These are phyloP conservation scores for Jaculus jaculus DNA, from an alignment of 2,113 vertebrate species.

Conservation along the genomic window DNA sequence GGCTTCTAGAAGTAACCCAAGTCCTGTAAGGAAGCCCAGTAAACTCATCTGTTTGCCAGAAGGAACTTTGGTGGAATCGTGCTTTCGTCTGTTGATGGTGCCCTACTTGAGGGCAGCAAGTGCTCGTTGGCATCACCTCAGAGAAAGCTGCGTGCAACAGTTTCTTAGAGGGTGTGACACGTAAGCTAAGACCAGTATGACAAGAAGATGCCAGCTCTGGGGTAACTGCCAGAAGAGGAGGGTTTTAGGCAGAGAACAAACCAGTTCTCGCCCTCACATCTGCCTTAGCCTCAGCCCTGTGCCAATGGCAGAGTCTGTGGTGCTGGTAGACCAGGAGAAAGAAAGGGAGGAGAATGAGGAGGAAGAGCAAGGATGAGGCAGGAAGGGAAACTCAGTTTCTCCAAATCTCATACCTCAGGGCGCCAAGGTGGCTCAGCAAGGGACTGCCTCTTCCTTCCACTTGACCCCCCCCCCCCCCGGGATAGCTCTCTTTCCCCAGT, in stretches of 20 bases:
- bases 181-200: background rate
- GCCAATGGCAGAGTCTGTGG: background rate
- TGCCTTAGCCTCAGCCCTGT: background rate
- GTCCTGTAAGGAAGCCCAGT: too few species aligned
- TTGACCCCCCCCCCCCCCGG: background rate
- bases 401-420: background rate
- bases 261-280: background rate
- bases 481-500: background rate
- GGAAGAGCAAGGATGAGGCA: background rate
- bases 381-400: background rate
- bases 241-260: background rate
- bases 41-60: too few species aligned
- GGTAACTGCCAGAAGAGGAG: background rate
- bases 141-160: too few species aligned
- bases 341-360: background rate
- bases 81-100: too few species aligned
- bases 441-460: background rate
- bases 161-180: background rate
- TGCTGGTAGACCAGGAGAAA: background rate
- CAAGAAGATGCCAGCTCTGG: background rate
- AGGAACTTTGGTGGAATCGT: too few species aligned
- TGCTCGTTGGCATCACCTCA: too few species aligned
- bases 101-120: too few species aligned
- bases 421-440: background rate
- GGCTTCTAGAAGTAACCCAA: too few species aligned